Base-by-base conservation (phyloP, 2,888 invertebrate species). In the Scaptomyza tumidula region DNA sequence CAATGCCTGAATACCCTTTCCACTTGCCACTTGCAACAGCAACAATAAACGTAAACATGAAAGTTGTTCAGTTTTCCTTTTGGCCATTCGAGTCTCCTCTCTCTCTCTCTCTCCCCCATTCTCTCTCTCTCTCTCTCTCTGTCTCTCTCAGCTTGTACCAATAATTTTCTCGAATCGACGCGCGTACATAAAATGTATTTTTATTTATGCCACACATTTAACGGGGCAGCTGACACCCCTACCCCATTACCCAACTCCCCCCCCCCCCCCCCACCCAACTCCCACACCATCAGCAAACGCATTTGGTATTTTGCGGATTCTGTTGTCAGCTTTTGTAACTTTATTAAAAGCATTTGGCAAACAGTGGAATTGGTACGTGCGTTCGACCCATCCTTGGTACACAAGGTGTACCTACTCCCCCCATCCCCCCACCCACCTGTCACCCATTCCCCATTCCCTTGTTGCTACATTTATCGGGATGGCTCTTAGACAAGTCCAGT, bases 241-340 rank as follows among this genome's bases (percentile, higher is more conserved):
- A 7, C 27, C n/a, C 31, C 33, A 9, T 2, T 1, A 19, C 10
- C 55, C 2, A 33, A 24, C 27, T n/a, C 29, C 46, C 66, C 35
- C 4, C 24, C 14, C 31, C 33, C n/a, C 7, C 54, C 2, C 43
- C 13, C 24, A 13, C 29, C 5, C 29, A n/a, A n/a, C n/a, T n/a
- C 54, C 2, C 43, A 10, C 24, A 13, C 29, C 5, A 5, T 29
- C 29, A 0, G 3, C 64, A 31, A 9, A n/a, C 19, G 24, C 24
- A 13, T 39, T n/a, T 29, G 39, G 0, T 13, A 2, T 27, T 50
- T 7, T 6, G 56, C 55, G 66, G 57, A 70, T 73, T 65, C 76
- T 56, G 77, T 60, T 77, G 76, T 73, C 73, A 66, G 76, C 55
- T 65, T 61, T 62, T 78, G 75, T 78, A 59, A 66, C 78, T 78